Evolutionary conservation across 2,888 invertebrate genomes (phyloP).

Genomic region (Epistrophe grossulariae): DNA sequence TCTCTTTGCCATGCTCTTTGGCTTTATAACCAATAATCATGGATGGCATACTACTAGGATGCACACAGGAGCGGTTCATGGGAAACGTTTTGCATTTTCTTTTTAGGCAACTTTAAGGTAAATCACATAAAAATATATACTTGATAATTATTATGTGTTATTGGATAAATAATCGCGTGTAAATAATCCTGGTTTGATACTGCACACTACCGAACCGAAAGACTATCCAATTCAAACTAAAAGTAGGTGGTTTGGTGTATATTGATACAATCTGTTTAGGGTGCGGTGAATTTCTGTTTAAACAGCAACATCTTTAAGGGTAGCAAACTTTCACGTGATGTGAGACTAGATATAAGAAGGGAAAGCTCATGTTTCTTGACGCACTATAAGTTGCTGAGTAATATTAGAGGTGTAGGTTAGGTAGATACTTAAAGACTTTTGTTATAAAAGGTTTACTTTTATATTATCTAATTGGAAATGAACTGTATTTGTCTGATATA

Average conservation of each 20-base stretch:
- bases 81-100: slow-evolving; percentile 21
- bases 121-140: background rate
- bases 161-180: slow-evolving; percentile 27
- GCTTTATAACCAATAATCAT: background rate
- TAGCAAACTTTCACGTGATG: background rate
- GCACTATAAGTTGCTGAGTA: background rate
- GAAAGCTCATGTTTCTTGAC: background rate
- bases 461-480: background rate
- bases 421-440: background rate
- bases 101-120: background rate
- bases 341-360: background rate
- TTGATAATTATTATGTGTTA: slow-evolving; percentile 12
- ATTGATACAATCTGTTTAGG: slow-evolving; percentile 22
- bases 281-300: slow-evolving; percentile 18
- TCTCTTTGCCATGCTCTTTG: slow-evolving; percentile 70
- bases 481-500: background rate
- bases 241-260: slow-evolving; percentile 4
- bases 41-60: background rate
- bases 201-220: background rate
- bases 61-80: slow-evolving; percentile 60
- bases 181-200: background rate
- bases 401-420: background rate
- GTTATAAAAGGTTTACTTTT: background rate
- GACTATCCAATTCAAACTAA: slow-evolving; percentile 20
- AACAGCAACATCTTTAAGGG: background rate